These are phyloP conservation scores for Dreissena polymorpha DNA, from an alignment of 1,140 invertebrate genomes.

Conservation along the genomic window DNA sequence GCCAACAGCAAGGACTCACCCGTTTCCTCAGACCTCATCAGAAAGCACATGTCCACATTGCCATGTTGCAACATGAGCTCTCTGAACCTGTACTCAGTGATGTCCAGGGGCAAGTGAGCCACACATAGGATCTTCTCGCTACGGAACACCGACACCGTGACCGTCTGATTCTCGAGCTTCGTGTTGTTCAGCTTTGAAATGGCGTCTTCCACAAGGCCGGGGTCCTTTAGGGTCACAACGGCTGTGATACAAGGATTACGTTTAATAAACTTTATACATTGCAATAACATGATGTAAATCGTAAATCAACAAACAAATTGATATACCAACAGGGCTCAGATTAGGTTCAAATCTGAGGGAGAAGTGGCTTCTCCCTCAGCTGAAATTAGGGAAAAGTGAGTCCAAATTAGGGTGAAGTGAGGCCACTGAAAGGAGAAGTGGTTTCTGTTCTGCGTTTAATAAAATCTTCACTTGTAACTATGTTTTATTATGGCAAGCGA, in stretches of 20 bases:
- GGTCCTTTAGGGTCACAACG: conserved; percentile 43
- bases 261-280: background rate
- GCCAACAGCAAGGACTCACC: conserved; percentile 72
- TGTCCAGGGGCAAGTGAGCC: conserved; percentile 80
- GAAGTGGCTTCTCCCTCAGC: no score
- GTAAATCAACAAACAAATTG: no score
- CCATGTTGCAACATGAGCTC: conserved; percentile 81
- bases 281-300: background rate
- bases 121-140: conserved; percentile 83
- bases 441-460: no score
- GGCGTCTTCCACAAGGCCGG: conserved; percentile 38
- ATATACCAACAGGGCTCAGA: no score
- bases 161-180: conserved; percentile 47
- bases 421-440: no score
- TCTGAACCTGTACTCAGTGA: conserved; percentile 81
- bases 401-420: no score
- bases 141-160: conserved; percentile 78
- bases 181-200: conserved; percentile 49
- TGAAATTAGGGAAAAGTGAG: no score
- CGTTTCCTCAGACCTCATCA: conserved; percentile 82
- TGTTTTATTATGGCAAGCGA: no score
- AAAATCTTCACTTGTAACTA: no score
- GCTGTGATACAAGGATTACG: conserved; percentile 15
- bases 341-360: no score
- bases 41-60: conserved; percentile 80